These are phyloP conservation scores for Cephus cinctus DNA, from an alignment of 1,140 invertebrate species.

Conservation along the genomic window DNA sequence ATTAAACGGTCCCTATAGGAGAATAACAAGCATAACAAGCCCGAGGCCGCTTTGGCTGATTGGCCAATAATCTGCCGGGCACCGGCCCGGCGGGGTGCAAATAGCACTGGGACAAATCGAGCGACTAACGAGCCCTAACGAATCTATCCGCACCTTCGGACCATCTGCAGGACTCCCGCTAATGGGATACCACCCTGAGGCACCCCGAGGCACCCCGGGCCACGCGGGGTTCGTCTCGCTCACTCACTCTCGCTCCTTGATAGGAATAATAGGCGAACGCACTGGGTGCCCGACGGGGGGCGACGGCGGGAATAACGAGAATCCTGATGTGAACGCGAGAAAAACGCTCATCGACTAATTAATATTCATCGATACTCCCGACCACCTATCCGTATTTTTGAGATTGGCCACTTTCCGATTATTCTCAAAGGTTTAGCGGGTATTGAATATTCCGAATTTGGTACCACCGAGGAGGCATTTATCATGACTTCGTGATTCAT, in stretches of 20 bases:
- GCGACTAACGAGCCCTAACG: slow-evolving; percentile 45
- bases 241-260: slow-evolving; percentile 4
- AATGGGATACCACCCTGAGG: slow-evolving; percentile 35
- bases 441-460: too few species aligned
- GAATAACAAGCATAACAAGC: not conserved
- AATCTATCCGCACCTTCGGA: slow-evolving; percentile 42
- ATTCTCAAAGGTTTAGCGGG: too few species aligned
- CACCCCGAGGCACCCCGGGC: slow-evolving; percentile 19
- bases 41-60: slow-evolving; percentile 1
- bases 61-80: slow-evolving; percentile 22
- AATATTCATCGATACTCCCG: slow-evolving; percentile 17
- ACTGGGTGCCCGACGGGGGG: too few species aligned
- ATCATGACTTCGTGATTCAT: too few species aligned
- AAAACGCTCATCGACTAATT: too few species aligned
- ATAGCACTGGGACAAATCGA: slow-evolving; percentile 27
- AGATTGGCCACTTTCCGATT: too few species aligned
- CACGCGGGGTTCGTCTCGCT: slow-evolving; percentile 6
- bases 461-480: too few species aligned
- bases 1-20: slow-evolving; percentile 27
- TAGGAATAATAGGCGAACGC: too few species aligned
- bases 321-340: too few species aligned
- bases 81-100: slow-evolving; percentile 23
- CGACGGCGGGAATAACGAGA: too few species aligned
- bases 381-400: too few species aligned
- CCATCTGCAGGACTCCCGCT: slow-evolving; percentile 45